phyloP scores from a whole-genome alignment of 2,888 invertebrate genomes.

The Salpingus planirostris region DNA sequence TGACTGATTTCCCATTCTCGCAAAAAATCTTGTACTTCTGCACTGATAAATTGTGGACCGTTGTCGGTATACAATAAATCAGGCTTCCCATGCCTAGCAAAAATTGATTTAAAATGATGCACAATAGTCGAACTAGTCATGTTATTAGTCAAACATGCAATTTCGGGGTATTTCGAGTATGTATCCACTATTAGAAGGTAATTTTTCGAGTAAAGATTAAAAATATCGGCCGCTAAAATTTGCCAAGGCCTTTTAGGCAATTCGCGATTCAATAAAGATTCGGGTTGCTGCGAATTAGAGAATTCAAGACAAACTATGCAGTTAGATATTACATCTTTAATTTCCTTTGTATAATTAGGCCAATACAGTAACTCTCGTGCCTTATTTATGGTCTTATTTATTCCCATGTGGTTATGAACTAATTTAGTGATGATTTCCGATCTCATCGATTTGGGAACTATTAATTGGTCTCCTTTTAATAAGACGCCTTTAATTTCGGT shows the following conservation, averaged over 20 bases:
- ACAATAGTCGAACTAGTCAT: neutral
- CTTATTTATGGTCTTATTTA: neutral
- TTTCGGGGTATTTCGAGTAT: neutral
- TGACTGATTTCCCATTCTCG: conserved; percentile 2
- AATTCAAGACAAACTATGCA: neutral
- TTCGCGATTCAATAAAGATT: neutral
- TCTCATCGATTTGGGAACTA: conserved; percentile 1
- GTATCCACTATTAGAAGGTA: neutral
- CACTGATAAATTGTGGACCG: conserved; percentile 1
- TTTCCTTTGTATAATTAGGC: neutral
- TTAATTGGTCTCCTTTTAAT: neutral
- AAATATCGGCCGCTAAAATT: neutral
- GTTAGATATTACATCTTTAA: neutral
- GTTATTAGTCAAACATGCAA: neutral
- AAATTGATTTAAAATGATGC: neutral
- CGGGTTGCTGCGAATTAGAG: neutral
- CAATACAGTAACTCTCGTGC: neutral
- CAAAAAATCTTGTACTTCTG: conserved; percentile 1
- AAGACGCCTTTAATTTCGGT: neutral
- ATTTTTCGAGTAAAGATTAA: neutral
- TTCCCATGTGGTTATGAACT: neutral
- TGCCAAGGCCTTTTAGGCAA: neutral
- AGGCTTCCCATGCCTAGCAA: neutral
- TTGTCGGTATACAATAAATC: conserved; percentile 1
- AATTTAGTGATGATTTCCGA: neutral